A percentile compares a stretch with the other conserved stretches of the same genome.
Conservation (phyloP, 2,113 vertebrate species). For the Campylomormyrus tamandua region DNA sequence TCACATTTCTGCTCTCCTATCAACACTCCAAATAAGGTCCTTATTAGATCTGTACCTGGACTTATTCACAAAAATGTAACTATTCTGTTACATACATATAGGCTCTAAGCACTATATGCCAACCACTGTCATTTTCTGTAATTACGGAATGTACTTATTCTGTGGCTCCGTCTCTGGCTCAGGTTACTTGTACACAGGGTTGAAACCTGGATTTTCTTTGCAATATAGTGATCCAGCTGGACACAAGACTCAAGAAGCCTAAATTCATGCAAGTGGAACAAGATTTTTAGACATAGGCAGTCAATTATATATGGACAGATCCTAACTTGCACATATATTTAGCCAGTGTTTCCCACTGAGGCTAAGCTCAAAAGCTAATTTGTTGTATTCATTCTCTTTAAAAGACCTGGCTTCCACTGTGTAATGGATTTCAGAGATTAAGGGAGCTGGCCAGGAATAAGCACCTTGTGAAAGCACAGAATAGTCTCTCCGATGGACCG, state of each 20-base stretch:
- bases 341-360: not conserved
- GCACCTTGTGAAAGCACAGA: not conserved
- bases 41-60: constrained; percentile 16
- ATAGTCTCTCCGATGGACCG: not conserved
- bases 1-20: constrained; percentile 23
- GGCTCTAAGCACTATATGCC: not conserved
- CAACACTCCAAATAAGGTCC: constrained; percentile 21
- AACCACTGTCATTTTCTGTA: constrained; percentile 14
- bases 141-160: not conserved
- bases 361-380: not conserved
- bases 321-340: not conserved
- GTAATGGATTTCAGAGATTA: not conserved
- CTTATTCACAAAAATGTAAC: constrained; percentile 6
- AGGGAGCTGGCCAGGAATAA: not conserved
- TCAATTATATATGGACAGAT: not conserved
- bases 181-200: not conserved
- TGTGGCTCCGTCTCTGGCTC: not conserved
- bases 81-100: not conserved
- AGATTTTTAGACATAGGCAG: not conserved
- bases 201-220: not conserved
- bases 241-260: not conserved
- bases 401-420: not conserved
- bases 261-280: not conserved
- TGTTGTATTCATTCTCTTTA: not conserved
- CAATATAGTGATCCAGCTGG: not conserved